A percentile compares a stretch with the other conserved stretches of the same genome.
Conservation (phyloP, 2,888 invertebrate species). For the Eubasilissa splendida region DNA sequence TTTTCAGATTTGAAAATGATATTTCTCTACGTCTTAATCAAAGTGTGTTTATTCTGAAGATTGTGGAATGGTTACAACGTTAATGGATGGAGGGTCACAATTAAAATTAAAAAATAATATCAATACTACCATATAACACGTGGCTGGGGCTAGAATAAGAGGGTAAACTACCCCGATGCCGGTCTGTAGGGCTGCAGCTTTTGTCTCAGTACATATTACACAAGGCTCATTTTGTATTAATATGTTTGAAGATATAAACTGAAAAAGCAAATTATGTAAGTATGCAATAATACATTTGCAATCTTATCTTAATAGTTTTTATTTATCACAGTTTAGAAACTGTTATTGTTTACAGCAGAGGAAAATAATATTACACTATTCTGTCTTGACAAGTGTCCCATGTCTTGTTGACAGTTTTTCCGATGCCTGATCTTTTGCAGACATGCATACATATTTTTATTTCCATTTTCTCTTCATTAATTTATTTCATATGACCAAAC, state of each 20-base stretch:
- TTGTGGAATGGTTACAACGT: background rate
- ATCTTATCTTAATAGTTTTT: too few species aligned
- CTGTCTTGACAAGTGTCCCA: background rate
- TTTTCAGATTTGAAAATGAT: too few species aligned
- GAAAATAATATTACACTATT: background rate
- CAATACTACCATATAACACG: constrained; percentile 49
- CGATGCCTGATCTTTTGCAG: background rate
- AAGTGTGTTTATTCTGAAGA: constrained; percentile 51
- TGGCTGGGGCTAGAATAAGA: constrained; percentile 42
- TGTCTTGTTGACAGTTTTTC: background rate
- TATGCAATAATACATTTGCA: too few species aligned
- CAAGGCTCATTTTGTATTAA: constrained; percentile 39
- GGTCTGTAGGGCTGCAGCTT: constrained; percentile 38
- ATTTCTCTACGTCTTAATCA: constrained; percentile 2
- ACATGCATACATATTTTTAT: too few species aligned
- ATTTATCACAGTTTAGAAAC: background rate
- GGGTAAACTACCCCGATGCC: constrained; percentile 45
- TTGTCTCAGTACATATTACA: constrained; percentile 47
- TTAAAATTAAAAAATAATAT: background rate
- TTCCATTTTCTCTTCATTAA: too few species aligned
- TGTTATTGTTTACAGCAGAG: too few species aligned
- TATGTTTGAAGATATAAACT: constrained; percentile 50
- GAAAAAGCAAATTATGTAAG: background rate
- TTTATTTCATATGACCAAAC: too few species aligned
- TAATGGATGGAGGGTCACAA: background rate